Evolutionary conservation across 2,797 vertebrate species (phyloP), one percentile per base, ranked within the genome.

Genomic region (Thaleichthys pacificus): DNA sequence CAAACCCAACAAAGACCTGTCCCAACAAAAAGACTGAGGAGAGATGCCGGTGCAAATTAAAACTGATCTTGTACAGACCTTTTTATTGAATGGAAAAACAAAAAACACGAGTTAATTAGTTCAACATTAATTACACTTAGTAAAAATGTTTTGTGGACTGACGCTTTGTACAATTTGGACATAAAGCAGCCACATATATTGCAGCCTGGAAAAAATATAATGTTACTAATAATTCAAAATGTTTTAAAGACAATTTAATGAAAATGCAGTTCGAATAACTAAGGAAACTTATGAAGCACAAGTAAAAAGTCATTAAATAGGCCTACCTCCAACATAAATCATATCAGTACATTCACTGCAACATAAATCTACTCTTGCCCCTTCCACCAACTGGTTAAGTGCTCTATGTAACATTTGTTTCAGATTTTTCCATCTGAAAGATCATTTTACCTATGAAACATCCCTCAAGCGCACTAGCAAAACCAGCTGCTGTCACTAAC

Each of bases 381-480:
- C 42, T 11, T 47, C 42, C 3, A 47, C 11, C 17, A 56, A 56
- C 8, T 19, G 19, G 15, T 51, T 51, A 51, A 14, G 12, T 51
- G 14, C 49, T 51, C 49, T 14, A 30, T 30, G 4, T 30, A 51
- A 51, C 49, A 51, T 51, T 17, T 51, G 12, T 51, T 35, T 12
- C 15, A n/a, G 17, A 1, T 7, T 56, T n/a, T 17, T 56, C 51
- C 3, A 56, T 17, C 15, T 56, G 51, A 56, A 47, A 47, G 42
- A 47, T 47, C 2, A 47, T 47, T 14, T 47, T 11, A 47, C 42
- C 42, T 47, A 2, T 14, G 42, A 47, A 12, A 47, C 42, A 47
- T 47, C 42, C 42, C 42, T 47, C 8, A 72, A 49, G 68, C 17
- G 22, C 9, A 57, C 32, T 30, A n/a, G 61, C 38, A 70, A 73